A percentile compares a stretch with the other conserved stretches of the same genome.
Evolutionary conservation across 2,797 vertebrate species (phyloP).

Genomic region (Percopsis omiscomaycus): DNA sequence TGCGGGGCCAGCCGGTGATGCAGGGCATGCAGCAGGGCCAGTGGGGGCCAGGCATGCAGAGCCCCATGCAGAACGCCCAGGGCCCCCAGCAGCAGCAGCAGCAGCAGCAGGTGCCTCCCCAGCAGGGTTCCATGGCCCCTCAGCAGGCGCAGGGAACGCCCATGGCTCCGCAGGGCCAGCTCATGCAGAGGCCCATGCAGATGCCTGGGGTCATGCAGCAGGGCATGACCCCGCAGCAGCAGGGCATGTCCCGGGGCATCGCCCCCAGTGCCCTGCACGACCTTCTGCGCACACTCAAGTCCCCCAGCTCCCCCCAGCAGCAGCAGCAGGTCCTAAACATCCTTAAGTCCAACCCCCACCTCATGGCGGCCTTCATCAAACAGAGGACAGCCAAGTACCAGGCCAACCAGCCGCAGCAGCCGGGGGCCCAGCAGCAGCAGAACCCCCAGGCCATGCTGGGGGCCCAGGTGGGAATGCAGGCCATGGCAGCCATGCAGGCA

Average conservation of each 20-base stretch:
- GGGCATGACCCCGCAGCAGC: conserved; percentile 80
- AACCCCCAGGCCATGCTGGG: conserved; percentile 78
- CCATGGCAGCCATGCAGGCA: conserved; percentile 75
- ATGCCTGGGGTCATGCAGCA: conserved; percentile 74
- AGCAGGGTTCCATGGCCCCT: conserved; percentile 63
- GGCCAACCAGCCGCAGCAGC: conserved; percentile 83
- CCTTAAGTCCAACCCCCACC: conserved; percentile 96
- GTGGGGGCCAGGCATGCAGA: conserved; percentile 86
- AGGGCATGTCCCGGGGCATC: conserved; percentile 83
- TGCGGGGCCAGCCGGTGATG: conserved; percentile 86
- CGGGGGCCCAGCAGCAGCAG: conserved; percentile 65
- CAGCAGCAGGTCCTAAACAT: conserved; percentile 98
- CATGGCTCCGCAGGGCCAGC: conserved; percentile 64
- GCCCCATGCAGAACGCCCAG: conserved; percentile 80
- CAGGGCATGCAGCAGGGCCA: conserved; percentile 84
- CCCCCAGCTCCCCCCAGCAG: conserved; percentile 94
- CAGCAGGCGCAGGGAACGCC: conserved; percentile 70
- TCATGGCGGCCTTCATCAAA: conserved; percentile 99
- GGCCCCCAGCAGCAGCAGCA: conserved; percentile 54
- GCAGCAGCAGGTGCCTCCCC: conserved; percentile 59
- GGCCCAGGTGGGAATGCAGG: conserved; percentile 84
- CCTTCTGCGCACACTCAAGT: conserved; percentile 92
- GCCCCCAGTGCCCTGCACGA: conserved; percentile 92
- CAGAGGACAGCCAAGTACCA: conserved; percentile 97
- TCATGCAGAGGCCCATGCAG: conserved; percentile 75